A percentile compares a stretch with the other conserved stretches of the same genome.
phyloP scores from a whole-genome alignment of 2,113 vertebrate species.

The Podiceps cristatus region DNA sequence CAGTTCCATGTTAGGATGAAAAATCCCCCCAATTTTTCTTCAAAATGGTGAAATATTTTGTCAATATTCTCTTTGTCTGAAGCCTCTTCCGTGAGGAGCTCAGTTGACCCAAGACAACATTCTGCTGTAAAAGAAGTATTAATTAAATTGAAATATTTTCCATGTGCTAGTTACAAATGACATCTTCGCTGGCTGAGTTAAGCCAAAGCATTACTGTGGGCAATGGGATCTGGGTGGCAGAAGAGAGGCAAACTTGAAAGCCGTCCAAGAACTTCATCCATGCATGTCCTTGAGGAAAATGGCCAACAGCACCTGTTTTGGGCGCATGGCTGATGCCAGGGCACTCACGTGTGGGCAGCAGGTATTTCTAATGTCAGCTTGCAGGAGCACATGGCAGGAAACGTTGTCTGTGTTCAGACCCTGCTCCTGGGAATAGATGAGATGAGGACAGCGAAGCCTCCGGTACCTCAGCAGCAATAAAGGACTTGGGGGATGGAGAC shows the following conservation, averaged over 20 bases:
- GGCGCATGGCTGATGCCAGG: not conserved
- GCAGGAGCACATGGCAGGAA: not conserved
- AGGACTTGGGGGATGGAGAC: not conserved
- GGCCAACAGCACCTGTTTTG: fast-evolving
- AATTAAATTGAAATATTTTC: not conserved
- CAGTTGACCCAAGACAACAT: not conserved
- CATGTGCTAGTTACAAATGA: not conserved
- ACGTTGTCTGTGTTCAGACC: not conserved
- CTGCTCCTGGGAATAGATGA: not conserved
- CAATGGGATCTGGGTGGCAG: not conserved
- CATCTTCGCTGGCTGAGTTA: fast-evolving
- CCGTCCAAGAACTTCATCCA: not conserved
- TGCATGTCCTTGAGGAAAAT: not conserved
- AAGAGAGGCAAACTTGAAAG: not conserved
- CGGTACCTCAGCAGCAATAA: not conserved
- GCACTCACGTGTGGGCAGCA: fast-evolving
- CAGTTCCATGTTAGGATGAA: not conserved
- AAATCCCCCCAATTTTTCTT: not conserved
- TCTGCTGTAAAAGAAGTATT: not conserved
- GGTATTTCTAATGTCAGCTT: not conserved
- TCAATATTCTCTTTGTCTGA: not conserved
- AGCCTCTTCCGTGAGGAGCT: not conserved
- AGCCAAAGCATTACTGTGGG: not conserved
- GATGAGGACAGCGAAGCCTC: not conserved
- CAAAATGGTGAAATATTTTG: not conserved